Conservation (phyloP, 2,797 vertebrate genomes). For the Pipistrellus kuhlii region DNA sequence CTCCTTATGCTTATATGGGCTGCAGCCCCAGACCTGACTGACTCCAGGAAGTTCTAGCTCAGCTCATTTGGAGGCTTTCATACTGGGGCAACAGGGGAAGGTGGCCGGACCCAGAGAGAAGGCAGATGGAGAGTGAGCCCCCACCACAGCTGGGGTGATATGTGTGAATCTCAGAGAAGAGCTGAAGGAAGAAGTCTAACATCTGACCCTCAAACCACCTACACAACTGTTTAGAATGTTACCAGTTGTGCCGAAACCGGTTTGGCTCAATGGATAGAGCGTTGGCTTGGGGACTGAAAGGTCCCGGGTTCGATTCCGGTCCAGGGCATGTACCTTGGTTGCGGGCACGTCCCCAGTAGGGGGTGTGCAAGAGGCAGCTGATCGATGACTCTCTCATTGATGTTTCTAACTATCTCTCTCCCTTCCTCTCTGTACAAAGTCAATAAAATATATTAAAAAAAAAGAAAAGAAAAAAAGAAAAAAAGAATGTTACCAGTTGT, state of each 20-base stretch:
- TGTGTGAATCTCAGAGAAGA: conserved; percentile 77
- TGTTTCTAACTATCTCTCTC: too few relatives aligned
- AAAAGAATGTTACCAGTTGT: conserved; percentile 82
- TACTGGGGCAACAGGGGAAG: conserved; percentile 7
- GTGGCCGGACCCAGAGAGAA: conserved; percentile 52
- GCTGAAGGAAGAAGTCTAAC: conserved; percentile 80
- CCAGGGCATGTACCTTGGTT: too few relatives aligned
- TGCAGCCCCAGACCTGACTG: conserved; percentile 66
- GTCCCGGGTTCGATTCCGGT: too few relatives aligned
- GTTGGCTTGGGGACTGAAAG: too few relatives aligned
- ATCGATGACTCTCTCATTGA: too few relatives aligned
- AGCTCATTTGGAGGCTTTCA: conserved; percentile 79
- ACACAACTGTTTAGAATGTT: conserved; percentile 79
- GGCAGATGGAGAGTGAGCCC: conserved; percentile 43
- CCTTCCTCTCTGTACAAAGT: too few relatives aligned
- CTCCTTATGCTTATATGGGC: conserved; percentile 33
- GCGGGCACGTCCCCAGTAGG: too few relatives aligned
- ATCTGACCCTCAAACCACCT: conserved; percentile 34
- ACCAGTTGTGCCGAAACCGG: too few relatives aligned
- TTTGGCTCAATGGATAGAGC: too few relatives aligned
- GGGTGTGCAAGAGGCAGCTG: too few relatives aligned
- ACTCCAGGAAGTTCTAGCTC: conserved; percentile 66
- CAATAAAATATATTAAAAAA: too few relatives aligned
- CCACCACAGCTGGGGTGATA: conserved; percentile 52
- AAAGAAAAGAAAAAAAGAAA: too few relatives aligned